These are phyloP conservation scores for Cervus canadensis DNA, from an alignment of 2,113 vertebrate genomes.

Conservation along the genomic window DNA sequence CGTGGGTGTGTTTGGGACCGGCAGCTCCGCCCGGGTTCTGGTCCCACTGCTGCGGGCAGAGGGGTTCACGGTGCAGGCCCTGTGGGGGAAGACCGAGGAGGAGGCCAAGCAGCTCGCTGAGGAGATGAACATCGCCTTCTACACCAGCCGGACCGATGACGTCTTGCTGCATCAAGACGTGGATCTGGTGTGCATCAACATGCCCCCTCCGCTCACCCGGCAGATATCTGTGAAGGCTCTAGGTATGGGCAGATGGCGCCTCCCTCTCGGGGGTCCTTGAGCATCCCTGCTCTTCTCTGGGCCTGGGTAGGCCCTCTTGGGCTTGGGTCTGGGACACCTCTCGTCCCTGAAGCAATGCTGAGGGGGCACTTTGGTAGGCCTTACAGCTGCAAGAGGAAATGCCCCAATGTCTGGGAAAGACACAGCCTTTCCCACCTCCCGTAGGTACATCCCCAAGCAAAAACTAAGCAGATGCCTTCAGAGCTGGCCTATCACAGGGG, in stretches of 20 bases:
- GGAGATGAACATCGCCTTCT: slow-evolving; percentile 93
- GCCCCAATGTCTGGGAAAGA: neutral
- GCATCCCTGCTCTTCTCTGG: neutral
- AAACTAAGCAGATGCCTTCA: neutral
- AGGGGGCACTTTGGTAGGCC: neutral
- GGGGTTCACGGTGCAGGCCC: slow-evolving; percentile 93
- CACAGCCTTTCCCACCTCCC: neutral
- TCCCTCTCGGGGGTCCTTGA: neutral
- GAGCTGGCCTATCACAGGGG: neutral
- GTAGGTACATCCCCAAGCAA: neutral
- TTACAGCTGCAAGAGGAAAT: neutral
- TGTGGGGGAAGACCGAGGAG: slow-evolving; percentile 96
- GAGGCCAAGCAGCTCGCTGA: slow-evolving; percentile 91
- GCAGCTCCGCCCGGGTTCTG: slow-evolving; percentile 91
- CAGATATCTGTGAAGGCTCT: slow-evolving; percentile 98
- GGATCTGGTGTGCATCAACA: slow-evolving; percentile 96
- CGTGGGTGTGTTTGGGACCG: slow-evolving; percentile 97
- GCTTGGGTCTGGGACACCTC: neutral
- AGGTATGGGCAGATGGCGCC: slow-evolving; percentile 79
- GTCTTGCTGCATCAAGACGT: slow-evolving; percentile 95
- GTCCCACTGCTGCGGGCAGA: slow-evolving; percentile 93
- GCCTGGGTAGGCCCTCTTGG: neutral
- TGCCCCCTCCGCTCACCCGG: slow-evolving; percentile 93
- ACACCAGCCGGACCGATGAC: slow-evolving; percentile 93
- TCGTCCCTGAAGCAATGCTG: neutral